Evolutionary conservation across 2,113 vertebrate species (phyloP).

Genomic region (Psilopsiagon aymara): DNA sequence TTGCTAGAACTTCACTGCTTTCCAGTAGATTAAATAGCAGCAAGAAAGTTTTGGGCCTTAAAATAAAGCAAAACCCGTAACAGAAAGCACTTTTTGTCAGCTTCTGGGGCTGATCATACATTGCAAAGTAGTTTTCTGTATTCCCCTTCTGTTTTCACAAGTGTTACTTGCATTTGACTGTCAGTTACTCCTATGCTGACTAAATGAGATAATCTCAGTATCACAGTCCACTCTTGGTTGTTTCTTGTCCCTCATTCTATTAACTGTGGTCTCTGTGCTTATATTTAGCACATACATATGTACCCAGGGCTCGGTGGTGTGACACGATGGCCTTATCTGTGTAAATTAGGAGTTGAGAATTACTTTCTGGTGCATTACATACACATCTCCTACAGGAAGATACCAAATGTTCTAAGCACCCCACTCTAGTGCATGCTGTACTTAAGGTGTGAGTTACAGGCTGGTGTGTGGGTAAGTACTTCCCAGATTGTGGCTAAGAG

Average conservation of each 20-base stretch:
- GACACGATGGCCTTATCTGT: neutral
- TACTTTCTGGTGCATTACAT: neutral
- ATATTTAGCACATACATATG: accelerated
- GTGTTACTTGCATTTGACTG: neutral
- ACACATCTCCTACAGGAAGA: neutral
- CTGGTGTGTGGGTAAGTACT: neutral
- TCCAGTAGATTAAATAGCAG: neutral
- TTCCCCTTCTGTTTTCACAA: neutral
- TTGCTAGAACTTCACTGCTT: neutral
- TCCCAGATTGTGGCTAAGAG: neutral
- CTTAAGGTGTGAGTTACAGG: neutral
- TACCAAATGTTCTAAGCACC: neutral
- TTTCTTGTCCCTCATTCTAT: neutral
- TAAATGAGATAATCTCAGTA: neutral
- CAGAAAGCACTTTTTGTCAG: neutral
- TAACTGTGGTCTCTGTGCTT: neutral
- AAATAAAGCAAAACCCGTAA: neutral
- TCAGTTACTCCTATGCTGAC: neutral
- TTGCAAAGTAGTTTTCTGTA: neutral
- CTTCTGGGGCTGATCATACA: neutral
- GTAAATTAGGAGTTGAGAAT: neutral
- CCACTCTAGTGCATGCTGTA: accelerated
- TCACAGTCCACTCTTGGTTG: neutral
- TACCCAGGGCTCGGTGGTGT: neutral
- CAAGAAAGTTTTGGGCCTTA: neutral